Base-by-base conservation (phyloP, 2,888 invertebrate genomes). In the Troides helena region DNA sequence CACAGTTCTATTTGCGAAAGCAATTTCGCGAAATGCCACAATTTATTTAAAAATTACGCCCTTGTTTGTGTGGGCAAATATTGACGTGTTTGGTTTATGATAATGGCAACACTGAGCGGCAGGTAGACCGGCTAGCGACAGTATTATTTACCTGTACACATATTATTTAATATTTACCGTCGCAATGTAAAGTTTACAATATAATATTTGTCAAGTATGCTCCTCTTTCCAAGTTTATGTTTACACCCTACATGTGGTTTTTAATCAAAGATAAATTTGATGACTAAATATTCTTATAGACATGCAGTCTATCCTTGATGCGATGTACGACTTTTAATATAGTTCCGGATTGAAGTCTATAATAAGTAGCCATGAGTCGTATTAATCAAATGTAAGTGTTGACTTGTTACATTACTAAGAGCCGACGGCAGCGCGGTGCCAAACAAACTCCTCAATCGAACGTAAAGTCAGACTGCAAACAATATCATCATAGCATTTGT, bases 31-130 rank as follows among this genome's bases (percentile, higher is more conserved):
- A 92, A 91, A 91, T 90, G 89, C 90, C 92, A 92, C 93, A 93
- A 93, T 93, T 92, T 92, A 92, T 93, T 93, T 92, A 93, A 93
- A 93, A 93, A 93, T 92, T 92, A 93, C 92, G 82, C 89, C 91
- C 91, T 90, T 92, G 92, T 92, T 92, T 92, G 91, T 91, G 85
- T 87, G 85, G 82, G 85, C 87, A 92, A 93, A 93, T 93, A 93
- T 93, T 93, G 90, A 90, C 89, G 84, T 93, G 89, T 93, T 93
- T 93, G 93, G 91, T 90, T 92, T 92, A 92, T 90, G 92, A 92
- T 93, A 93, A 92, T 93, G 87, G 92, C 89, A 92, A 90, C 91
- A 90, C 87, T 85, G 89, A 85, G 82, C 83, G 85, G 79, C 89
- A 89, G 89, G 89, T 88, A 89, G 80, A 83, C 79, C 78, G 80